phyloP scores from a whole-genome alignment of 2,888 invertebrate species.

The Amblyteles armatorius region DNA sequence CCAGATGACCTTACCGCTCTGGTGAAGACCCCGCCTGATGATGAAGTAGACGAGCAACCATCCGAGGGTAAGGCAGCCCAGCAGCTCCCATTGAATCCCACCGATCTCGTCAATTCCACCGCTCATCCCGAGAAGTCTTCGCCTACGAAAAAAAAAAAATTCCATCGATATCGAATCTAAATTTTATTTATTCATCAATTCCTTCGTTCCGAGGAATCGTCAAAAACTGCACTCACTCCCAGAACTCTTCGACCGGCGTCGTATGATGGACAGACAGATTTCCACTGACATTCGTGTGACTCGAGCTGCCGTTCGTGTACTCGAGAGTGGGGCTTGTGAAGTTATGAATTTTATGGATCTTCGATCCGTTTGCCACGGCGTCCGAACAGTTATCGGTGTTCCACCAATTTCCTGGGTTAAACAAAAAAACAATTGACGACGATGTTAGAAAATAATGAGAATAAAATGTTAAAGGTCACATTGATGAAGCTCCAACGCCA shows the following conservation, averaged over 20 bases:
- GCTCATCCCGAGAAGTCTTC: slow-evolving; percentile 87
- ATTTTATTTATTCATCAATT: no score
- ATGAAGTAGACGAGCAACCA: slow-evolving; percentile 90
- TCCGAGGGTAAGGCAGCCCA: slow-evolving; percentile 88
- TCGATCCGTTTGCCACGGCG: slow-evolving; percentile 50
- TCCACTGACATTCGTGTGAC: slow-evolving; percentile 51
- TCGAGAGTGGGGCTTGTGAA: background rate
- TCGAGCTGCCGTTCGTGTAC: slow-evolving; percentile 31
- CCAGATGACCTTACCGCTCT: slow-evolving; percentile 93
- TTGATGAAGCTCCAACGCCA: no score
- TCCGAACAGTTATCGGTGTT: slow-evolving; percentile 87
- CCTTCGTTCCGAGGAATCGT: background rate
- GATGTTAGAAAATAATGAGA: background rate
- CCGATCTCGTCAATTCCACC: slow-evolving; percentile 88
- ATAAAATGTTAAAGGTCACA: background rate
- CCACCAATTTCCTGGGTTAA: slow-evolving; percentile 87
- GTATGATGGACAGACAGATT: slow-evolving; percentile 76
- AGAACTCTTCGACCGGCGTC: slow-evolving; percentile 87
- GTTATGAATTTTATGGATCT: slow-evolving; percentile 19
- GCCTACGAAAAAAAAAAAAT: slow-evolving; percentile 83
- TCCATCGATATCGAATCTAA: no score
- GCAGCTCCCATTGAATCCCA: slow-evolving; percentile 89
- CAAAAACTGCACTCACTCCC: slow-evolving; percentile 85
- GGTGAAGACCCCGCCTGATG: slow-evolving; percentile 90
- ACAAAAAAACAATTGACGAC: background rate